Base-by-base conservation (phyloP, 2,797 vertebrate genomes). In the Threskiornis aethiopicus region DNA sequence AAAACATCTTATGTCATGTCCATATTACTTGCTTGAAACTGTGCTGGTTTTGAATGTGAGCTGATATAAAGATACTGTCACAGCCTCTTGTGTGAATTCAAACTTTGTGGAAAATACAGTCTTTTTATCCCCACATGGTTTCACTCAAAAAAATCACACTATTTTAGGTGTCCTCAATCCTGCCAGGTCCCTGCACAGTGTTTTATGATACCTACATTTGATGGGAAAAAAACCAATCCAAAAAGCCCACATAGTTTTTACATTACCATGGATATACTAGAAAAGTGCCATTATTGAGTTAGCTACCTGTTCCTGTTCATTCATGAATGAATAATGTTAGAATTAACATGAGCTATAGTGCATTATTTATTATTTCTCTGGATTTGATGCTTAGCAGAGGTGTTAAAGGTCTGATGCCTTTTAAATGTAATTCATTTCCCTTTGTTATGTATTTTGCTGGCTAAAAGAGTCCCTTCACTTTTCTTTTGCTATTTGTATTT, bases 351-450 rank as follows among this genome's bases (percentile, higher is more conserved):
- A 90, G 16, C 85, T 91, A 37, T 93, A 83, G 91, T 96, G 73
- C 91, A 97, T 96, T 96, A 96, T 96, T 97, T 93, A 95, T 96
- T 86, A 95, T 97, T 93, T 88, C 94, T 67, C 84, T 73, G 52
- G 78, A 93, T 95, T 92, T 94, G 72, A 75, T 87, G 79, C 65
- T 95, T 86, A 91, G 69, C 37, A 62, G 80, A 96, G 77, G 87
- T 94, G 94, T 95, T 96, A 95, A 82, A 93, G 89, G 64, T 90
- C 37, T 77, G 76, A 85, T 89, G 89, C 41, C n/a, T 92, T 95
- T 92, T 77, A 85, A 77, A 92, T 49, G 22, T 62, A 95, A 95
- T 85, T 94, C 8, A 59, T 86, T 94, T 92, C 33, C 18, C 52
- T 73, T 87, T 1, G 2, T 61, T 87, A 39, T 26, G 9, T 31